A percentile compares a stretch with the other conserved stretches of the same genome.
phyloP scores from a whole-genome alignment of 2,113 vertebrate species.

The Anguilla japonica region DNA sequence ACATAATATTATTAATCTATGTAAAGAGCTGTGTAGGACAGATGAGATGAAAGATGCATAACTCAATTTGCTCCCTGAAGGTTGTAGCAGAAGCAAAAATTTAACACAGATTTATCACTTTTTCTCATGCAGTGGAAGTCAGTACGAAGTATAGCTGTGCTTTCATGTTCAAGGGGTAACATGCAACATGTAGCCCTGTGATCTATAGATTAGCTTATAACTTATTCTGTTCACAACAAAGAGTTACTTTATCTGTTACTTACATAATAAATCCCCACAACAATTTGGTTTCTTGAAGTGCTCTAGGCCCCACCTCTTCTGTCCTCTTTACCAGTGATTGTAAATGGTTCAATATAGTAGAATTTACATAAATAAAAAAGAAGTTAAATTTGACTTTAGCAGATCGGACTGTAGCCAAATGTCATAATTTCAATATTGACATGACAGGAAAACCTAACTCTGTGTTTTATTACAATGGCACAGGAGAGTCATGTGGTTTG shows the following conservation, averaged over 20 bases:
- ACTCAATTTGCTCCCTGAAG: neutral
- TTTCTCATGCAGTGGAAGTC: neutral
- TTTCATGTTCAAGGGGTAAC: neutral
- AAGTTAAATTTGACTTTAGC: no score
- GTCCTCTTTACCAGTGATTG: neutral
- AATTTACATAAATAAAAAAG: no score
- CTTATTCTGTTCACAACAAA: neutral
- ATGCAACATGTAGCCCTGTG: neutral
- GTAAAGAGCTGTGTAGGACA: neutral
- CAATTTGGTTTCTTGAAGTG: neutral
- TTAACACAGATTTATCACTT: neutral
- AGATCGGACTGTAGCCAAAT: no score
- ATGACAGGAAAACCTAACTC: no score
- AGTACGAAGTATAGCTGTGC: neutral
- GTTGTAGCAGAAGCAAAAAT: neutral
- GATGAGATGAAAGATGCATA: neutral
- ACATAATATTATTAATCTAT: slow-evolving; percentile 5
- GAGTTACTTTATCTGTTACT: neutral
- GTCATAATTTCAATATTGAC: no score
- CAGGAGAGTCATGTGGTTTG: neutral
- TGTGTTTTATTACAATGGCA: neutral
- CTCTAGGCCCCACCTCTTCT: neutral
- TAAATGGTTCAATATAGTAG: neutral
- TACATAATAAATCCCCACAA: no score
- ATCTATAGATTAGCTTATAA: neutral